Percentiles rank a stretch among this genome's conserved stretches.
Conservation (phyloP, 2,113 vertebrate species). For the Podarcis raffonei region DNA sequence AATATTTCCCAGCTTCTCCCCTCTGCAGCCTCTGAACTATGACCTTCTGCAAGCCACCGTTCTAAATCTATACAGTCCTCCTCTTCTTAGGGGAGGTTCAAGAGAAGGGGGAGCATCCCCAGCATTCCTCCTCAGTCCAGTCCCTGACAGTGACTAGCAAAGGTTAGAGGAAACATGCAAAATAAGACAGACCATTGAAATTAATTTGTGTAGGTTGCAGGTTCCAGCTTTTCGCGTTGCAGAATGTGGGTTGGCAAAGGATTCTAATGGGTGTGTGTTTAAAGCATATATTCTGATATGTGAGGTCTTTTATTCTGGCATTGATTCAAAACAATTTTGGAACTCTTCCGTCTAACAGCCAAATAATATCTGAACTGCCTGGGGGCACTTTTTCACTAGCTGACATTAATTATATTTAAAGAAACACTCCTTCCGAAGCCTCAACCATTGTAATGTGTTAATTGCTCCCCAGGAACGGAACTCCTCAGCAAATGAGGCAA, state of each 20-base stretch:
- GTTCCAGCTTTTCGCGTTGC: not conserved
- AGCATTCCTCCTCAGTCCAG: too few species aligned
- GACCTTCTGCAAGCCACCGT: too few species aligned
- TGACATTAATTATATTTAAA: not conserved
- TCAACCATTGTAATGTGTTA: not conserved
- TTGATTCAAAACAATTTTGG: not conserved
- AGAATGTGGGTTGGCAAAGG: not conserved
- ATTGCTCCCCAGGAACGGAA: not conserved
- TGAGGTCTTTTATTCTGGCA: not conserved
- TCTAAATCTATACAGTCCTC: too few species aligned
- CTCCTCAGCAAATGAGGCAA: not conserved
- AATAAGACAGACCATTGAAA: not conserved
- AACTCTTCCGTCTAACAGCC: not conserved
- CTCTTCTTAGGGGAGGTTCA: too few species aligned
- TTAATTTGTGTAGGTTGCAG: not conserved
- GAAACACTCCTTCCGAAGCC: not conserved
- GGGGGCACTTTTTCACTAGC: not conserved
- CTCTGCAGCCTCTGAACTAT: too few species aligned
- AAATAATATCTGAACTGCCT: not conserved
- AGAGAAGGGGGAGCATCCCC: too few species aligned
- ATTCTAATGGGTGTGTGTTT: not conserved
- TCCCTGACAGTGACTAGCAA: too few species aligned
- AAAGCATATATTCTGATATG: not conserved
- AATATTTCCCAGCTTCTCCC: too few species aligned
- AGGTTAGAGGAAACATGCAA: too few species aligned